phyloP scores from a whole-genome alignment of 2,113 vertebrate species.

The Gymnarchus niloticus region DNA sequence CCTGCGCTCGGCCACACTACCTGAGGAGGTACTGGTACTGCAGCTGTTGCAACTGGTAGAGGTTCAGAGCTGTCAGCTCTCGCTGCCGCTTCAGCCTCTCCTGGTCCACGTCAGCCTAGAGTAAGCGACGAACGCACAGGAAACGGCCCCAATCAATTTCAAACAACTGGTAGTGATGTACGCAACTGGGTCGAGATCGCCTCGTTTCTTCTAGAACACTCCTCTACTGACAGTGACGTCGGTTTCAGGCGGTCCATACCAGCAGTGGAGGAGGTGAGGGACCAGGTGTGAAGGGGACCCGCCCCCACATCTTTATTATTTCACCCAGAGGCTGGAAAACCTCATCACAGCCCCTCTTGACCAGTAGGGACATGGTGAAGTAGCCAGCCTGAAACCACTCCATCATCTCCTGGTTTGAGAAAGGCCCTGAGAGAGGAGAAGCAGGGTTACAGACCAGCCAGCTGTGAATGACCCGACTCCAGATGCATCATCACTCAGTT shows the following conservation, averaged over 20 bases:
- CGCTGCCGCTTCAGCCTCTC: constrained; percentile 90
- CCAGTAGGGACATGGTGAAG: constrained; percentile 90
- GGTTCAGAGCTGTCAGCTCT: constrained; percentile 84
- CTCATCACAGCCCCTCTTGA: constrained; percentile 96
- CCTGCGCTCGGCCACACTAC: constrained; percentile 51
- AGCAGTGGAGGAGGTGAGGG: constrained; percentile 81
- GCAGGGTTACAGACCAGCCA: neutral
- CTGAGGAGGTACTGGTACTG: constrained; percentile 93
- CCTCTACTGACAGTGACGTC: neutral
- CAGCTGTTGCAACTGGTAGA: constrained; percentile 88
- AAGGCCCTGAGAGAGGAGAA: constrained; percentile 72
- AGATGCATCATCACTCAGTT: too few relatives aligned
- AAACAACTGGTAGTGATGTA: too few relatives aligned
- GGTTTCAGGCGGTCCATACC: constrained; percentile 51
- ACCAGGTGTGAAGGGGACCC: constrained; percentile 86
- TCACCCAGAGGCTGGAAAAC: constrained; percentile 90
- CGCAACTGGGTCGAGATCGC: neutral
- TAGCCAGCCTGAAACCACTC: constrained; percentile 99
- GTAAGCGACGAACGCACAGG: neutral
- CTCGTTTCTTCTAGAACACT: neutral
- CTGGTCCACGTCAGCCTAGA: constrained; percentile 84
- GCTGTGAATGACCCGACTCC: neutral
- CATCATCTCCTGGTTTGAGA: constrained; percentile 93
- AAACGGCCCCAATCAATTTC: too few relatives aligned
- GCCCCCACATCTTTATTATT: constrained; percentile 96